Evolutionary conservation across 2,113 vertebrate species (phyloP), one percentile per base, ranked within the genome.

Genomic region (Oncorhynchus masou): DNA sequence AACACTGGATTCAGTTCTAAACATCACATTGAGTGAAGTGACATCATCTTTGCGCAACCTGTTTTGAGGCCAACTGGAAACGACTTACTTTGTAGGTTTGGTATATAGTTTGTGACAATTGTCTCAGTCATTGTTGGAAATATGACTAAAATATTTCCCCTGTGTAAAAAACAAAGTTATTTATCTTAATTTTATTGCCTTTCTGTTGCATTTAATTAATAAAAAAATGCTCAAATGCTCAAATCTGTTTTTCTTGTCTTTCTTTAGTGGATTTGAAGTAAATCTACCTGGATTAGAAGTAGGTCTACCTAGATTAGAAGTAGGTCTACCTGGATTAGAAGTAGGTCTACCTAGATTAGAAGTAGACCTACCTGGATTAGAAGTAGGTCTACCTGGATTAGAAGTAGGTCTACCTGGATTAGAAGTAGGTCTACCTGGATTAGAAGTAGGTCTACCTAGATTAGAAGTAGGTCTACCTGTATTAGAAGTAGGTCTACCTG

Each of bases 111-210:
- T 91, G 91, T 85, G 90, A 93, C 93, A 90, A 11, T 45, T 84
- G 88, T 88, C 87, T 91, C 84, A 87, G 84, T 89, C 85, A 86
- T 89, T 88, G 81, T 89, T 81, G 89, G 90, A 90, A 90, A 45
- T 45, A 45, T 45, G 39, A 45, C 39, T 45, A 45, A 87, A 88
- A 89, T 91, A 90, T 94, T 93, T 93, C 88, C 77, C 88, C 82
- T 82, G 70, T 94, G 91, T 90, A 92, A 85, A 91, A 91, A 91
- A 86, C 15, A 31, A 87, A 88, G 16, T 88, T 94, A 93, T 94
- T 94, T 94, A 94, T 93, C 93, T 93, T 93, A 93, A 94, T 92
- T 93, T 94, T 93, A 94, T 93, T 93, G 91, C 89, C 89, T 91
- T 92, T 91, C 88, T 91, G 91, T 87, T 80, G 81, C 77, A 74